Evolutionary conservation across 1,140 invertebrate species (phyloP).

Genomic region (Drosophila oshimai): DNA sequence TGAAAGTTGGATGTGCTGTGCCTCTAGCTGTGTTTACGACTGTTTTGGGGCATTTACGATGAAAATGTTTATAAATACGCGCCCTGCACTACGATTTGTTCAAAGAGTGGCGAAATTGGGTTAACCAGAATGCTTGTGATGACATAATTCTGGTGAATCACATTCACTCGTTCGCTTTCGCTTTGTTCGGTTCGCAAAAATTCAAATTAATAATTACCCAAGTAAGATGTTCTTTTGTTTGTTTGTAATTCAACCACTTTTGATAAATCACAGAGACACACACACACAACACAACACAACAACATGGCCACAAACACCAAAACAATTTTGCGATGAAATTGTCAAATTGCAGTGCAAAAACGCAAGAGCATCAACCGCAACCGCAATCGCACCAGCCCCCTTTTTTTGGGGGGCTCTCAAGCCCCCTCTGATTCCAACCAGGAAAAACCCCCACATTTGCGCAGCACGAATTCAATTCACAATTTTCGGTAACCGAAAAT

Average conservation of each 20-base stretch:
- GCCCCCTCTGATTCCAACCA: not conserved
- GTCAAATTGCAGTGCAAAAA: conserved; percentile 77
- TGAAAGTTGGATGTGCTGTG: too few species aligned
- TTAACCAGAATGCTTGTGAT: conserved; percentile 7
- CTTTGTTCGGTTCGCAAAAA: conserved; percentile 7
- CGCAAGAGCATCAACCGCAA: conserved; percentile 73
- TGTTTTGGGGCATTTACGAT: conserved; percentile 31
- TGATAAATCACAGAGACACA: conserved; percentile 56
- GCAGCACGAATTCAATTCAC: conserved; percentile 64
- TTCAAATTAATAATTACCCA: conserved; percentile 59
- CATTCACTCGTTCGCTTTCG: not conserved
- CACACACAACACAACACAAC: not conserved
- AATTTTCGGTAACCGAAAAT: conserved; percentile 72
- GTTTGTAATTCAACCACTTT: conserved; percentile 56
- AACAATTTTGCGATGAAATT: conserved; percentile 80
- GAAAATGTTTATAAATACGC: conserved; percentile 61
- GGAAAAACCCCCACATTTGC: not conserved
- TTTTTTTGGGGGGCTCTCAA: not conserved
- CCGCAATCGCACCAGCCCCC: conserved; percentile 41
- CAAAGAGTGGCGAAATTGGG: conserved; percentile 5
- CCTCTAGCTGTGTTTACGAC: conserved; percentile 46
- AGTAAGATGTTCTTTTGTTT: not conserved
- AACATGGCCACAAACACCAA: conserved; percentile 73
- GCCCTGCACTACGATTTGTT: not conserved
- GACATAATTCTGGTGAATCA: conserved; percentile 14